Conservation (phyloP, 2,797 vertebrate species). For the Hoplostethus mediterraneus region DNA sequence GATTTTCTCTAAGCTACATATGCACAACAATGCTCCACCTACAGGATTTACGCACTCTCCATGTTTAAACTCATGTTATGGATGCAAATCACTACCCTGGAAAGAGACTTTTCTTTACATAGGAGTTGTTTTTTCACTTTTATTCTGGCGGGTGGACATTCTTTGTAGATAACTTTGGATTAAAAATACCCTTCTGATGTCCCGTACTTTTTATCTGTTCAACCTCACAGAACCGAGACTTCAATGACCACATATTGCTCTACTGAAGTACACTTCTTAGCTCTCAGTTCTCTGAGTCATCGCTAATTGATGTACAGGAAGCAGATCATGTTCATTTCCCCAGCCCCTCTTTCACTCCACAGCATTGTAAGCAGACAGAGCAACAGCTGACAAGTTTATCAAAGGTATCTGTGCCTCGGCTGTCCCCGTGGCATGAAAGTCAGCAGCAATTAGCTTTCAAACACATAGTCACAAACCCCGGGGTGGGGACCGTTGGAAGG, state of each 20-base stretch:
- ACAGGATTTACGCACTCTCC: too few relatives aligned
- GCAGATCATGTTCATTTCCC: slow-evolving; percentile 2
- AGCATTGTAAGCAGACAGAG: slow-evolving; percentile 3
- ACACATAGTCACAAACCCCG: slow-evolving; percentile 26
- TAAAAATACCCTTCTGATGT: too few relatives aligned
- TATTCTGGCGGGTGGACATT: too few relatives aligned
- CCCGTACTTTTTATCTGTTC: neutral
- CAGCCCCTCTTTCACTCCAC: neutral
- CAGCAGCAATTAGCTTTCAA: slow-evolving; percentile 57
- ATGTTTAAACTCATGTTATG: too few relatives aligned
- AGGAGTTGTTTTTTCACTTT: too few relatives aligned
- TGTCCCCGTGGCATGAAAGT: slow-evolving; percentile 61
- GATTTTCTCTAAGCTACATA: too few relatives aligned
- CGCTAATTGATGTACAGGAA: neutral
- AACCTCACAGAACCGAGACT: neutral
- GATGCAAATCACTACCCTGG: too few relatives aligned
- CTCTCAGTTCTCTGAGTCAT: neutral
- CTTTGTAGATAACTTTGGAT: too few relatives aligned
- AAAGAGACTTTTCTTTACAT: too few relatives aligned
- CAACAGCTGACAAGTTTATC: slow-evolving; percentile 32
- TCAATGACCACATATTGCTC: slow-evolving; percentile 7
- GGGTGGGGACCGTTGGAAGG: slow-evolving; percentile 20
- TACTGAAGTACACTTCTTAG: slow-evolving; percentile 7
- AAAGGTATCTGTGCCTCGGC: slow-evolving; percentile 44
- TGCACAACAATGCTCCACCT: too few relatives aligned